Percentiles rank a stretch among this genome's conserved stretches.
These are phyloP conservation scores for Leptinotarsa undecemlineata DNA, from an alignment of 1,140 invertebrate genomes.

Conservation along the genomic window DNA sequence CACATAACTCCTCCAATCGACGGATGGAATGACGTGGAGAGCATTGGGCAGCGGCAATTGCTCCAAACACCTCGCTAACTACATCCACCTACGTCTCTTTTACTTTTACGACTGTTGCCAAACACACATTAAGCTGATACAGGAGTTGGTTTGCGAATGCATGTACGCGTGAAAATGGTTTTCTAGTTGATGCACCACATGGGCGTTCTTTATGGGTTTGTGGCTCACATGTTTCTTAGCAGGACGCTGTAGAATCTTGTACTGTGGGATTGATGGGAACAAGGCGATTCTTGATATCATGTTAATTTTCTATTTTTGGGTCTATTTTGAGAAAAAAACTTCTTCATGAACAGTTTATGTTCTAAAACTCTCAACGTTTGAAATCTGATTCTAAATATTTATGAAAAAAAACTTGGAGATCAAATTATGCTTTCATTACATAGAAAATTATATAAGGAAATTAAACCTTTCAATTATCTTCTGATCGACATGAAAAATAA, in stretches of 20 bases:
- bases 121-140: constrained; percentile 17
- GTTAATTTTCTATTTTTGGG: no score
- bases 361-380: no score
- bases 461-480: no score
- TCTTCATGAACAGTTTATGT: no score
- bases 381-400: no score
- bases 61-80: constrained; percentile 16
- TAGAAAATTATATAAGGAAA: no score
- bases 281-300: no score
- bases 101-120: constrained; percentile 11
- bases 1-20: constrained; percentile 2
- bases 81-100: not conserved
- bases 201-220: not conserved
- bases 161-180: constrained; percentile 5
- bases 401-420: no score
- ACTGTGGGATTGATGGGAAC: no score
- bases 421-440: no score
- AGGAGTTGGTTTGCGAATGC: not conserved
- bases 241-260: not conserved
- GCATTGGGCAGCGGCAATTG: constrained; percentile 10
- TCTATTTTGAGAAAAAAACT: no score
- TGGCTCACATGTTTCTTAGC: not conserved
- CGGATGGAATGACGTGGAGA: not conserved
- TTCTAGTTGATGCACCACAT: not conserved
- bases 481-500: no score